Evolutionary conservation across 2,888 invertebrate genomes (phyloP).

Genomic region (Phaonia tiefii): DNA sequence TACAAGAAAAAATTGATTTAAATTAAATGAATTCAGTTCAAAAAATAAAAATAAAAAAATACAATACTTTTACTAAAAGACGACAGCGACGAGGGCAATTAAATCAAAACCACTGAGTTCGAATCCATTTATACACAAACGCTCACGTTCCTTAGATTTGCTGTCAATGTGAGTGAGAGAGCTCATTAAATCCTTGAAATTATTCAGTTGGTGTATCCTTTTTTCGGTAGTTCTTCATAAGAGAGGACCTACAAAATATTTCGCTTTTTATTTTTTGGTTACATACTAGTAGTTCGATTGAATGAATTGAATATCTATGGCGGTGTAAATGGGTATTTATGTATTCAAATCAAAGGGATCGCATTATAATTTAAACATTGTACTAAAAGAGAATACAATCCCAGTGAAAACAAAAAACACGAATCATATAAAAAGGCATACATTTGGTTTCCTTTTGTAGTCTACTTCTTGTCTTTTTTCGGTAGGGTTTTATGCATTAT

Average conservation of each 20-base stretch:
- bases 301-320: background rate
- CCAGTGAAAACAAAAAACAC: background rate
- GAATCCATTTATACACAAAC: background rate
- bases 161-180: background rate
- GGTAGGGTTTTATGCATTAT: conserved; percentile 55
- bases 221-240: conserved; percentile 33
- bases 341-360: conserved; percentile 47
- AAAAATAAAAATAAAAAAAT: too few species aligned
- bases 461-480: background rate
- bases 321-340: conserved; percentile 41
- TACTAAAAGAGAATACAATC: conserved; percentile 19
- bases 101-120: conserved; percentile 49
- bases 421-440: background rate
- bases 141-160: background rate
- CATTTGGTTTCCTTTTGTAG: conserved; percentile 9
- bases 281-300: background rate
- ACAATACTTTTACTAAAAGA: conserved; percentile 9
- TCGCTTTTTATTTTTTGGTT: background rate
- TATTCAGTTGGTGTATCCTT: conserved; percentile 57
- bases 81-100: conserved; percentile 26
- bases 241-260: conserved; percentile 43
- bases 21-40: conserved; percentile 54
- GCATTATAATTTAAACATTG: conserved; percentile 48
- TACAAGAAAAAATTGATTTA: conserved; percentile 50
- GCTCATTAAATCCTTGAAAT: conserved; percentile 32